Evolutionary conservation across 2,888 invertebrate species (phyloP).

Genomic region (Blera fallax): DNA sequence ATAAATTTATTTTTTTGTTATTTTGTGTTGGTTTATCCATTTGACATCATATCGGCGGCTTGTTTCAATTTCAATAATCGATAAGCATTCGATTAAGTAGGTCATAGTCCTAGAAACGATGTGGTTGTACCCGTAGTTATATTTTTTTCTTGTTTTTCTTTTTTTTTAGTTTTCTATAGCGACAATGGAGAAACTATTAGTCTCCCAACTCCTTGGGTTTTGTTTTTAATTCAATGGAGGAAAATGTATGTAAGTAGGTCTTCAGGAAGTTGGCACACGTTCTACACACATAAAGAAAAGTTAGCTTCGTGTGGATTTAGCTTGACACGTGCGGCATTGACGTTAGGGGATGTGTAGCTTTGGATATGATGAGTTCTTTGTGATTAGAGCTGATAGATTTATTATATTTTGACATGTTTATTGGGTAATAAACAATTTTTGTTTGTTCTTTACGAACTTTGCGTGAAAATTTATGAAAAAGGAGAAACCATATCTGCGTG

Average conservation of each 20-base stretch:
- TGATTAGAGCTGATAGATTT: not conserved
- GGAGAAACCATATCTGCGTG: not conserved
- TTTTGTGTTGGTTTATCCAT: not conserved
- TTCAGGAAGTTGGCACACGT: not conserved
- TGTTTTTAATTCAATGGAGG: not conserved
- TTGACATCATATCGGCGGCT: not conserved
- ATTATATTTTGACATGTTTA: not conserved
- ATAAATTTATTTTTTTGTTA: not conserved
- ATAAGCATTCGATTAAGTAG: constrained; percentile 39
- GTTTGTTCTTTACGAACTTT: not conserved
- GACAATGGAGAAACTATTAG: not conserved
- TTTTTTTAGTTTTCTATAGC: not conserved
- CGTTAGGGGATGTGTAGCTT: not conserved
- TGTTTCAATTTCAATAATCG: not conserved
- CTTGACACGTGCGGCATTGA: not conserved
- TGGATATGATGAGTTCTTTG: not conserved
- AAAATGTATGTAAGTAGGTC: not conserved
- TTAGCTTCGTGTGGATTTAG: not conserved
- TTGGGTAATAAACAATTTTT: not conserved
- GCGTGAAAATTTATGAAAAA: not conserved
- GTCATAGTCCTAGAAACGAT: constrained; percentile 59
- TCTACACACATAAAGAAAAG: not conserved
- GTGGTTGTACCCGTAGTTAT: not conserved
- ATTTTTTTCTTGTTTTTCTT: not conserved
- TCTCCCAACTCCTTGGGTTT: not conserved